Conservation (phyloP, 2,888 invertebrate species). For the Cyaniris semiargus region DNA sequence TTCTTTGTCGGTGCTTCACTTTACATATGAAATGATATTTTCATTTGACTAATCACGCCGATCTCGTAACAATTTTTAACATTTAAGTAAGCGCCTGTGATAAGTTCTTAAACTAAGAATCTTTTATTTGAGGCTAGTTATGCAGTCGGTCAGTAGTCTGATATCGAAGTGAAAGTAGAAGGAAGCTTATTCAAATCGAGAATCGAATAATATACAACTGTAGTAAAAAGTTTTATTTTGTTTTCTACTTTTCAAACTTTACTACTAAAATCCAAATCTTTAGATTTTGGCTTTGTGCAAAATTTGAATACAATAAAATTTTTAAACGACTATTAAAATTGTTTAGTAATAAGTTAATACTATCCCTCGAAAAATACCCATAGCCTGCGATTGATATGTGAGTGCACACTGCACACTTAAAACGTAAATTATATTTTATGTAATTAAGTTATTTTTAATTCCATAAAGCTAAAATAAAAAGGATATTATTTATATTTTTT, state of each 20-base stretch:
- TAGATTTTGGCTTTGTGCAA: background rate
- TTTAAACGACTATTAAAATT: background rate
- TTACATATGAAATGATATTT: constrained; percentile 1
- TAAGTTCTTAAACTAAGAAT: constrained; percentile 22
- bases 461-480: background rate
- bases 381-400: background rate
- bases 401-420: background rate
- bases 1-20: constrained; percentile 3
- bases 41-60: background rate
- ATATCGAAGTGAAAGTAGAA: background rate
- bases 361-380: background rate
- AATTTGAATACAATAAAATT: background rate
- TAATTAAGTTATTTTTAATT: background rate
- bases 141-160: background rate
- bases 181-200: background rate
- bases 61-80: constrained; percentile 8
- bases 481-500: background rate
- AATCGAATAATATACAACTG: background rate
- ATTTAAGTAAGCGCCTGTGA: constrained; percentile 21
- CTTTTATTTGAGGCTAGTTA: constrained; percentile 20
- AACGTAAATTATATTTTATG: background rate
- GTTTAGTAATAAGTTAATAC: background rate
- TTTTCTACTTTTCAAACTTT: background rate
- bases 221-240: background rate
- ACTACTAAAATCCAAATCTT: background rate